phyloP scores from a whole-genome alignment of 2,113 vertebrate species.

The Galeopterus variegatus region DNA sequence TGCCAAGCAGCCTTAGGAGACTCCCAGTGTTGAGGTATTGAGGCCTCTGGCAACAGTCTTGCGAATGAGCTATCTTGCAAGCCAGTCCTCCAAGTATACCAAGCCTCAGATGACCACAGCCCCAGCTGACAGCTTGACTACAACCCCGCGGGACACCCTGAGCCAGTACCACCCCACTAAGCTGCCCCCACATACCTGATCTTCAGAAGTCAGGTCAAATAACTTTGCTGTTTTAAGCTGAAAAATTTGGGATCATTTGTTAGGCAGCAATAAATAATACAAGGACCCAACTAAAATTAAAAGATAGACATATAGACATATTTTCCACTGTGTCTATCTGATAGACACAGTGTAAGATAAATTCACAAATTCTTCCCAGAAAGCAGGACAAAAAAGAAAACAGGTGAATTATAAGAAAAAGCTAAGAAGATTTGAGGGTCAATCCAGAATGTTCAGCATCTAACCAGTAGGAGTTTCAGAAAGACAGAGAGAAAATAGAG shows the following conservation, averaged over 20 bases:
- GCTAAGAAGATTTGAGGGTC: not conserved
- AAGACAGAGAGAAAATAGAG: not conserved
- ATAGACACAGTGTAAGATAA: not conserved
- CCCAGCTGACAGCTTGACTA: not conserved
- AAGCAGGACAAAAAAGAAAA: not conserved
- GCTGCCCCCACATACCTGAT: not conserved
- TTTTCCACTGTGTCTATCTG: too few relatives aligned
- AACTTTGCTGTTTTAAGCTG: not conserved
- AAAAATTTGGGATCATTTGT: not conserved
- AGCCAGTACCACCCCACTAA: not conserved
- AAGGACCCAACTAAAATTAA: not conserved
- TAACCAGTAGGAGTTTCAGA: not conserved
- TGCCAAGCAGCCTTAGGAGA: not conserved
- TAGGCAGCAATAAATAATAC: not conserved
- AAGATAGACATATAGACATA: not conserved
- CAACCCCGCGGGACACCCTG: not conserved
- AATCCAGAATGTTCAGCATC: not conserved
- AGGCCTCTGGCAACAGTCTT: not conserved
- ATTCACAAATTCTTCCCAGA: not conserved
- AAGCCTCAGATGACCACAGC: not conserved
- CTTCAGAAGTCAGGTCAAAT: not conserved
- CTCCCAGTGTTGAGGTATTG: not conserved
- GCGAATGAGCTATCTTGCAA: not conserved
- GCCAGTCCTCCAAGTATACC: not conserved
- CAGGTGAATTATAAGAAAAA: not conserved